Percentiles rank a stretch among this genome's conserved stretches.
Conservation (phyloP, 37 sponge, comb jelly and placozoan species). For the Diacarnus erythraeanus region DNA sequence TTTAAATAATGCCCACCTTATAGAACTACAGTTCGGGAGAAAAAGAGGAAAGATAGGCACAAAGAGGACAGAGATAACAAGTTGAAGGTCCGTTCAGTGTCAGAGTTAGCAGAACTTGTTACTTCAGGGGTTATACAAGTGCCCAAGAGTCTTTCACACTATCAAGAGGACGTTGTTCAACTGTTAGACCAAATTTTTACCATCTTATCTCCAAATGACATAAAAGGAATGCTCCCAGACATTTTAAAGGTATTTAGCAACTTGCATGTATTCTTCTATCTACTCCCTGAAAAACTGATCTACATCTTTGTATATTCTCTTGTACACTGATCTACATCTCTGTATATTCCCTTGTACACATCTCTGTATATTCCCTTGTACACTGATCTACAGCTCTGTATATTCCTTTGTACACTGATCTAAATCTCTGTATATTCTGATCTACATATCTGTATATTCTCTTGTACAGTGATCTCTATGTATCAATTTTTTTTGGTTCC, state of each 20-base stretch:
- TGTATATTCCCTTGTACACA: too few relatives aligned
- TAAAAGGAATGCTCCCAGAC: conserved; percentile 72
- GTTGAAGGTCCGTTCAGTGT: conserved; percentile 16
- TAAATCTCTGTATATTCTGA: too few relatives aligned
- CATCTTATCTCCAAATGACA: conserved; percentile 53
- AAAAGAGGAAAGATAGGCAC: conserved; percentile 5
- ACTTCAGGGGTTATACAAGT: conserved; percentile 35
- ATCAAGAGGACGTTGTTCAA: conserved; percentile 27
- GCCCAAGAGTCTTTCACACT: conserved; percentile 45
- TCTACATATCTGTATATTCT: too few relatives aligned
- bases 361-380: too few relatives aligned
- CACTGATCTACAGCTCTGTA: too few relatives aligned
- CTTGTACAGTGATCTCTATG: too few relatives aligned
- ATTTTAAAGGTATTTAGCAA: conserved; percentile 56
- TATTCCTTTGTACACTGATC: too few relatives aligned
- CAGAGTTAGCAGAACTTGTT: conserved; percentile 54
- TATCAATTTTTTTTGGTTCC: not conserved
- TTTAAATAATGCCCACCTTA: not conserved
- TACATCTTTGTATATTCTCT: not conserved
- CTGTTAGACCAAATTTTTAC: conserved; percentile 75
- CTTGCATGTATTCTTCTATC: not conserved
- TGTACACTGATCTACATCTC: too few relatives aligned
- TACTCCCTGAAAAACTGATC: not conserved
- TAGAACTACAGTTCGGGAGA: not conserved
- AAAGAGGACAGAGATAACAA: not conserved